phyloP scores from a whole-genome alignment of 2,888 invertebrate genomes.

The Ametastegia equiseti region DNA sequence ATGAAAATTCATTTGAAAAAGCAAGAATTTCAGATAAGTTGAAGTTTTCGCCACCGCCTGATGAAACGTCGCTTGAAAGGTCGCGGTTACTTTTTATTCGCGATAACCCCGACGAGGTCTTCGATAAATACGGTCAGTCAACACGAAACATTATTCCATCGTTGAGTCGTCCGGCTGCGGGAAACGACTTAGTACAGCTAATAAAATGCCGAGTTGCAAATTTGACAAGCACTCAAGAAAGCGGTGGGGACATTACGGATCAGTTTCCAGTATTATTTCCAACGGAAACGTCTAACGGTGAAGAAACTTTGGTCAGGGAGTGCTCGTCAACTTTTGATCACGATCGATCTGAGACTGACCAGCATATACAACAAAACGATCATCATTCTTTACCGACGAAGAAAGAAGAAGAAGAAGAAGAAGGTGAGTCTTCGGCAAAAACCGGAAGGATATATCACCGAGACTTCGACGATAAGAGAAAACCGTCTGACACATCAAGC shows the following conservation, averaged over 20 bases:
- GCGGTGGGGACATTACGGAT: slow-evolving; percentile 32
- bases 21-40: slow-evolving; percentile 49
- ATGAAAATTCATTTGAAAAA: neutral
- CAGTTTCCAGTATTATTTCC: slow-evolving; percentile 24
- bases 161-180: slow-evolving; percentile 44
- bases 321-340: neutral
- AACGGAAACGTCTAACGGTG: slow-evolving; percentile 27
- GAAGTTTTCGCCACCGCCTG: slow-evolving; percentile 66
- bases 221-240: slow-evolving; percentile 32
- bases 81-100: slow-evolving; percentile 50
- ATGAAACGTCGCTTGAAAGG: slow-evolving; percentile 56
- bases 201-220: slow-evolving; percentile 67
- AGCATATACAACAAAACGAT: too few relatives aligned
- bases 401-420: neutral
- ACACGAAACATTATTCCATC: slow-evolving; percentile 43
- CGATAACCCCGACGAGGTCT: slow-evolving; percentile 55
- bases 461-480: neutral
- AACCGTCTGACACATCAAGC: neutral
- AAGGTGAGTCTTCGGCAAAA: neutral
- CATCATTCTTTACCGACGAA: too few relatives aligned
- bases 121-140: slow-evolving; percentile 50
- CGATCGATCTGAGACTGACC: neutral
- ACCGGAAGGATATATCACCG: neutral
- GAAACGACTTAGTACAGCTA: slow-evolving; percentile 37
- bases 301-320: neutral